Conservation (phyloP, 92 coral and sea anemone species). For the Micromussa lordhowensis region DNA sequence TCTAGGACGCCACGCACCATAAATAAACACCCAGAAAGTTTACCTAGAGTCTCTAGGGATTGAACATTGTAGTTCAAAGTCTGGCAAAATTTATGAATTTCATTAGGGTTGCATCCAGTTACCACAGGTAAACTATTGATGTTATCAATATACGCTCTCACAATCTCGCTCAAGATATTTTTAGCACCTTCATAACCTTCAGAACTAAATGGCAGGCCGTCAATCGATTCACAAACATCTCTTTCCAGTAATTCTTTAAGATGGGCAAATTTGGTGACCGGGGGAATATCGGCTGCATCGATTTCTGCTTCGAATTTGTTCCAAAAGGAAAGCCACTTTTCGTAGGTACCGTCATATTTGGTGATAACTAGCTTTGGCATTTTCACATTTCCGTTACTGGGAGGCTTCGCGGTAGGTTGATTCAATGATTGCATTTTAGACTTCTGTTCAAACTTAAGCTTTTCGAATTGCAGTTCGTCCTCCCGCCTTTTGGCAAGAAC, state of each 20-base stretch:
- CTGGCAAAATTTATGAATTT: constrained; percentile 30
- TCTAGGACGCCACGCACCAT: constrained; percentile 59
- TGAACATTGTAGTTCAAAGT: constrained; percentile 59
- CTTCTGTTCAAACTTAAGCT: neutral
- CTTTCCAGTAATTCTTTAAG: neutral
- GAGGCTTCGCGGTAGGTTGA: neutral
- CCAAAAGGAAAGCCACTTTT: neutral
- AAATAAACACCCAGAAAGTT: constrained; percentile 50
- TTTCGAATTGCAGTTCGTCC: neutral
- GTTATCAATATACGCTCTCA: neutral
- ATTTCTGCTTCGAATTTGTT: neutral
- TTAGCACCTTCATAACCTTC: neutral
- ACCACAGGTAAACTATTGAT: constrained; percentile 2
- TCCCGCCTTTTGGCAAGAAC: constrained; percentile 2
- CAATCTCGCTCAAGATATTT: neutral
- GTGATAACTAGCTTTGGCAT: neutral
- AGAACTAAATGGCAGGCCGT: neutral
- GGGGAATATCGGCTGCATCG: neutral
- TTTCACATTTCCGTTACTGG: neutral
- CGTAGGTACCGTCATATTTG: neutral
- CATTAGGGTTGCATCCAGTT: constrained; percentile 8
- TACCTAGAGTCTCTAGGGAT: constrained; percentile 60
- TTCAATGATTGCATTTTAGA: neutral
- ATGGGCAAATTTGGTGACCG: neutral
- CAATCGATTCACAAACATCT: neutral